Percentiles rank a stretch among this genome's conserved stretches.
These are phyloP conservation scores for Propithecus coquereli DNA, from an alignment of 2,113 vertebrate species.

Conservation along the genomic window DNA sequence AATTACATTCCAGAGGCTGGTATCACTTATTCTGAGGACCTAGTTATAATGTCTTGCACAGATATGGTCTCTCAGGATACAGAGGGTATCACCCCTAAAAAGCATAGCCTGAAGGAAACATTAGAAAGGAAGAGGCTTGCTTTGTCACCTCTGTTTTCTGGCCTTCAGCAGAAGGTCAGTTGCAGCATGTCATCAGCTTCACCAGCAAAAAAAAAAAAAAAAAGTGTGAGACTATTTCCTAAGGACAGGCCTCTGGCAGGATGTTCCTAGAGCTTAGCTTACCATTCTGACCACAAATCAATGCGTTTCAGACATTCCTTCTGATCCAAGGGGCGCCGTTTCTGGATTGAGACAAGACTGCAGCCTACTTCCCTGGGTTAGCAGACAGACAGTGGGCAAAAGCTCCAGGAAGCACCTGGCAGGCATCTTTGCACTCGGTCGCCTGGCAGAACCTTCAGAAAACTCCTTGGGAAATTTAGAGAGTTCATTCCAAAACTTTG, in stretches of 20 bases:
- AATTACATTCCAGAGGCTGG: background rate
- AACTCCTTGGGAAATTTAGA: background rate
- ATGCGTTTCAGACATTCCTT: background rate
- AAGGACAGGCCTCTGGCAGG: slow-evolving; percentile 22
- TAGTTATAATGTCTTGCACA: background rate
- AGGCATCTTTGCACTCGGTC: background rate
- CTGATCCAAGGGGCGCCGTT: background rate
- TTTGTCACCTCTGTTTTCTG: background rate
- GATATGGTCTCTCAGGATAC: background rate
- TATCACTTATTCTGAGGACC: background rate
- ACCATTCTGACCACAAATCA: background rate
- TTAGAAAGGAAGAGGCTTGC: background rate
- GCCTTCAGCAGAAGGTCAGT: background rate
- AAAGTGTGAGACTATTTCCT: background rate
- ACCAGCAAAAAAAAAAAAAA: background rate
- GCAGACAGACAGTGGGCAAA: background rate
- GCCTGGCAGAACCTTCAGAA: background rate
- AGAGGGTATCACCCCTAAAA: background rate
- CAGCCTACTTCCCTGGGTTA: too few relatives aligned
- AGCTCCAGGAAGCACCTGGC: background rate
- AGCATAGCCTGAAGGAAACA: slow-evolving; percentile 9
- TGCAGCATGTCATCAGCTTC: background rate
- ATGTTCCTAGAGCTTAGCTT: background rate
- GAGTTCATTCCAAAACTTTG: background rate
- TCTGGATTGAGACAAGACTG: background rate